These are phyloP conservation scores for Prunella fulvescens DNA, from an alignment of 2,113 vertebrate species.

Conservation along the genomic window DNA sequence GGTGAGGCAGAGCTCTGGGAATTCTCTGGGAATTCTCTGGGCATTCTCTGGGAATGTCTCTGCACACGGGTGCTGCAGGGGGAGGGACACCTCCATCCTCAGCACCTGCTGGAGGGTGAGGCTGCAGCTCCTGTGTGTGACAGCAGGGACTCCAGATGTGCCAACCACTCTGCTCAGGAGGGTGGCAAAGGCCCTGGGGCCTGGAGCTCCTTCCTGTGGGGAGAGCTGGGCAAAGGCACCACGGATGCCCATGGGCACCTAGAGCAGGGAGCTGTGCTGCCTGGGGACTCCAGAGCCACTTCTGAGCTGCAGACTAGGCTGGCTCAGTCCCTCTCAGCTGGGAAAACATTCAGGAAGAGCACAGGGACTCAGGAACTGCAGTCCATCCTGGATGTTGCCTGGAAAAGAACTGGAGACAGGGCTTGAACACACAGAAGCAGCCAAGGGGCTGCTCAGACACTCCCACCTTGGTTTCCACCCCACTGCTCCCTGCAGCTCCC, in stretches of 20 bases:
- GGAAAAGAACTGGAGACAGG: background rate
- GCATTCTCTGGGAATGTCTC: background rate
- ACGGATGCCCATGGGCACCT: accelerated
- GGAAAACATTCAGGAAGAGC: background rate
- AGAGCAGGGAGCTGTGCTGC: background rate
- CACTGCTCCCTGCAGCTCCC: background rate
- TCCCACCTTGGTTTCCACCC: background rate
- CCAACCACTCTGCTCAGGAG: background rate
- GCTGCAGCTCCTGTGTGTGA: background rate
- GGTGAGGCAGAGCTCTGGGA: background rate
- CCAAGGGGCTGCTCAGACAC: background rate
- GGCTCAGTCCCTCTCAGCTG: background rate
- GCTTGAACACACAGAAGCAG: background rate
- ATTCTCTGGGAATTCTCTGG: background rate
- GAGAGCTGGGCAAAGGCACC: background rate
- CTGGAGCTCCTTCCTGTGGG: background rate
- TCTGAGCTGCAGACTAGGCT: background rate
- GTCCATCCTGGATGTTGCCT: background rate
- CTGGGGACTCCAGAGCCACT: background rate
- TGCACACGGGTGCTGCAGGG: accelerated
- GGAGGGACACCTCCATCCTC: background rate
- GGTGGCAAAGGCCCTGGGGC: background rate
- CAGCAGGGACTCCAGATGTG: background rate
- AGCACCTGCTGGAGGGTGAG: background rate
- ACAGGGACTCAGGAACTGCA: background rate